These are phyloP conservation scores for Limenitis camilla DNA, from an alignment of 2,888 invertebrate genomes.

Conservation along the genomic window DNA sequence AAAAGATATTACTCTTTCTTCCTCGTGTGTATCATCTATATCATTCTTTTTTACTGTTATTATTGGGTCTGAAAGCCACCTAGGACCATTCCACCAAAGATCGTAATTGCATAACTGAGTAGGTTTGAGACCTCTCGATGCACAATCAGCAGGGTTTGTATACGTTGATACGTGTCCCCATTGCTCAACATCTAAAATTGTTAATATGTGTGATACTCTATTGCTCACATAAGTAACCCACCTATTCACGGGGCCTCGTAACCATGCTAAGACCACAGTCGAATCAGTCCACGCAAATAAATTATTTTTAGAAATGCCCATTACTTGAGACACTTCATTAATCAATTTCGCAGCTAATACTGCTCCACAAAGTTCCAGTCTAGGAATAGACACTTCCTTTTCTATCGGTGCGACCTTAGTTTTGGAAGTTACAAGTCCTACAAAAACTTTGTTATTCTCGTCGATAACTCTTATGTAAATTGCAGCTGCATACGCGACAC, in stretches of 20 bases:
- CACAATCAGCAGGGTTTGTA: slow-evolving; percentile 1
- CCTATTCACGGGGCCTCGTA: neutral
- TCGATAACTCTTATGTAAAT: slow-evolving; percentile 19
- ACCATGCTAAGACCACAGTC: slow-evolving; percentile 1
- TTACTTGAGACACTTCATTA: slow-evolving; percentile 20
- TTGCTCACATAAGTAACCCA: slow-evolving; percentile 6
- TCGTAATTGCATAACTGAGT: neutral
- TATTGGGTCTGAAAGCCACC: neutral
- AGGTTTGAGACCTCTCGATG: neutral
- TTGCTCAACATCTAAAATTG: neutral
- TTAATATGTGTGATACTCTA: slow-evolving; percentile 1
- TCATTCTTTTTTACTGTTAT: no score
- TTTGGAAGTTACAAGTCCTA: slow-evolving; percentile 21
- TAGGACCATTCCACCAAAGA: slow-evolving; percentile 5
- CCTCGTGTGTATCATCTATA: neutral
- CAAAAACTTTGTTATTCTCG: slow-evolving; percentile 5
- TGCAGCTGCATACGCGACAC: slow-evolving; percentile 21
- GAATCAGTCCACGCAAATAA: slow-evolving; percentile 10
- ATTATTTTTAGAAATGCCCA: slow-evolving; percentile 19
- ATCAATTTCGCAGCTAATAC: slow-evolving; percentile 19
- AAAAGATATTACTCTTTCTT: neutral
- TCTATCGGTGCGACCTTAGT: no score
- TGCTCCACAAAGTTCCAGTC: slow-evolving; percentile 28
- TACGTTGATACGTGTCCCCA: neutral
- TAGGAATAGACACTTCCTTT: slow-evolving; percentile 25